Evolutionary conservation across 1,140 invertebrate species (phyloP), one percentile per base, ranked within the genome.

Genomic region (Gonatopus flavifemur): DNA sequence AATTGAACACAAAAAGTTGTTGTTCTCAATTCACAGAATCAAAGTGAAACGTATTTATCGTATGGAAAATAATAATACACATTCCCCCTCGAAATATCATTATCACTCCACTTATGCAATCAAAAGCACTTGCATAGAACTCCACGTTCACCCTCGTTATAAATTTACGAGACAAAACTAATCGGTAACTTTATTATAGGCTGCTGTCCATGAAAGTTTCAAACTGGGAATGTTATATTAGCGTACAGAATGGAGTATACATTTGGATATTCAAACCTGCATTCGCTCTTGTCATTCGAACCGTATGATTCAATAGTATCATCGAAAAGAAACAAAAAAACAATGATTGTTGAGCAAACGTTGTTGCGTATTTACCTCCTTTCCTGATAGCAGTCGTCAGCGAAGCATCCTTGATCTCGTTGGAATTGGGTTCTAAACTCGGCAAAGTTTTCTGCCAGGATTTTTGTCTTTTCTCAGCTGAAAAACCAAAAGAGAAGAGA

Each of bases 391-490:
- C 33, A n/a, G 52, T 57, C 7, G 57, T 37, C 33, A 57, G 37
- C 18, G 62, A 64, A 2, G 54, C 44, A 22, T 64, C 62, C 0
- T 54, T 55, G 38, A 55, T 55, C 28, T 61, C 45, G 16, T 55
- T 43, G n/a, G 46, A 33, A 22, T 32, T 52, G 1, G 53, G 53
- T 7, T 58, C 57, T 7, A 41, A n/a, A 18, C 62, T 64, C 3
- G 57, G 49, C 10, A 49, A 12, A n/a, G 49, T 49, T 31, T 57
- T 64, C 12, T 64, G 61, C 36, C 55, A 47, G 7, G 54, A 57
- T 24, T 59, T 54, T 30, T 64, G 56, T 20, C 58, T 60, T 44
- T 58, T 64, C 33, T 64, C 62, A 30, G 61, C 62, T 64, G 31
- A 20, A 57, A 64, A 42, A n/a, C n/a, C 15, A 38, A 61, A 33